phyloP scores from a whole-genome alignment of 2,797 vertebrate species.

The Sternotherus odoratus region DNA sequence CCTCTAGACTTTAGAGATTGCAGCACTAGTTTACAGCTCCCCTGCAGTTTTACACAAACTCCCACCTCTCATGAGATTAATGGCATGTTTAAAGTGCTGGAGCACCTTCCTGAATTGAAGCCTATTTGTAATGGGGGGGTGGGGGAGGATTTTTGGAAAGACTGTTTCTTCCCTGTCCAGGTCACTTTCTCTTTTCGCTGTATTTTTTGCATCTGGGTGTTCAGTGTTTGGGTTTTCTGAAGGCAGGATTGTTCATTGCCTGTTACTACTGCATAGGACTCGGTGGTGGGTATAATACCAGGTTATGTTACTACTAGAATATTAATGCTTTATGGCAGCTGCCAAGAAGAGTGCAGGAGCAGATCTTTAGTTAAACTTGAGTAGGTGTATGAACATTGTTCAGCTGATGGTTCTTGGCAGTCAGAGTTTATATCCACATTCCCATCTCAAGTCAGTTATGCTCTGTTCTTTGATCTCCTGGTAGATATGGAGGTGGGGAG shows the following conservation, averaged over 20 bases:
- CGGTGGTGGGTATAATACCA: background rate
- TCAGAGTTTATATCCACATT: background rate
- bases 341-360: background rate
- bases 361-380: background rate
- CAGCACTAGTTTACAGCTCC: background rate
- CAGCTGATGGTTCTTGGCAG: accelerated
- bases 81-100: background rate
- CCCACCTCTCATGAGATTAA: too few species aligned
- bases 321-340: background rate
- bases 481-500: background rate
- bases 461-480: background rate
- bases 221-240: background rate
- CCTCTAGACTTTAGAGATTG: background rate
- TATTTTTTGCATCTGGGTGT: background rate
- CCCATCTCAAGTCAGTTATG: background rate
- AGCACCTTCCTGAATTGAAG: background rate
- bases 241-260: background rate
- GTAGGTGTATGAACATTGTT: background rate
- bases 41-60: background rate
- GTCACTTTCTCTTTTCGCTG: background rate
- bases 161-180: background rate
- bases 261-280: background rate
- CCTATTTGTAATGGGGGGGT: background rate
- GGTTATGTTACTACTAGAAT: background rate
- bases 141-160: background rate